Evolutionary conservation across 2,888 invertebrate genomes (phyloP).

Genomic region (Eilema sororculum): DNA sequence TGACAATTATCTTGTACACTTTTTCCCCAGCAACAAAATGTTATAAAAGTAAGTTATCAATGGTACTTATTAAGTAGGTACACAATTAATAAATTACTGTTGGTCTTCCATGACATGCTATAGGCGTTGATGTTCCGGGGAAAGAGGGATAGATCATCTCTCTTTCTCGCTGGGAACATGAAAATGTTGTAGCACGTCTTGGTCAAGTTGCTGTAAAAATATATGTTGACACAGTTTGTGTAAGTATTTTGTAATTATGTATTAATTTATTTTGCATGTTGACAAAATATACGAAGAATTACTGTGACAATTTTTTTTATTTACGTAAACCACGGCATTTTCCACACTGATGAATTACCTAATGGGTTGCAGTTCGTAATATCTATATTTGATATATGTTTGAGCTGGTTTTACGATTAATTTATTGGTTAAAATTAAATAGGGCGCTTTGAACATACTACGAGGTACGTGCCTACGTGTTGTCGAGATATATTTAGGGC

Average conservation of each 20-base stretch:
- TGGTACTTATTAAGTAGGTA: not conserved
- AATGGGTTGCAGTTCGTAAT: not conserved
- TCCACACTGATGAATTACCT: no score
- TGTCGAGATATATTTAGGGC: not conserved
- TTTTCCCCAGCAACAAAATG: not conserved
- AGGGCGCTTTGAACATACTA: not conserved
- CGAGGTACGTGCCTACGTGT: not conserved
- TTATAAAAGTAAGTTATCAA: not conserved
- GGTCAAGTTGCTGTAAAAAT: not conserved
- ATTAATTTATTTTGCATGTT: constrained; percentile 2
- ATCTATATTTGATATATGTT: not conserved
- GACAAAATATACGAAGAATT: not conserved
- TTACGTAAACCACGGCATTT: no score
- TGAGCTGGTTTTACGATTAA: not conserved
- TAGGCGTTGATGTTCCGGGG: no score
- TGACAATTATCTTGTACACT: not conserved
- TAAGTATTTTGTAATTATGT: not conserved
- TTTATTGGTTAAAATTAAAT: not conserved
- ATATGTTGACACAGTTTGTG: not conserved
- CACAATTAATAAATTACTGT: not conserved
- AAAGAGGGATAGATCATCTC: no score
- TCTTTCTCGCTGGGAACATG: no score
- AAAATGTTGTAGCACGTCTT: no score
- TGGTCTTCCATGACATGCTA: no score
- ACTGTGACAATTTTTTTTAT: not conserved